These are phyloP conservation scores for Plagiodera versicolora DNA, from an alignment of 2,888 invertebrate genomes.

Conservation along the genomic window DNA sequence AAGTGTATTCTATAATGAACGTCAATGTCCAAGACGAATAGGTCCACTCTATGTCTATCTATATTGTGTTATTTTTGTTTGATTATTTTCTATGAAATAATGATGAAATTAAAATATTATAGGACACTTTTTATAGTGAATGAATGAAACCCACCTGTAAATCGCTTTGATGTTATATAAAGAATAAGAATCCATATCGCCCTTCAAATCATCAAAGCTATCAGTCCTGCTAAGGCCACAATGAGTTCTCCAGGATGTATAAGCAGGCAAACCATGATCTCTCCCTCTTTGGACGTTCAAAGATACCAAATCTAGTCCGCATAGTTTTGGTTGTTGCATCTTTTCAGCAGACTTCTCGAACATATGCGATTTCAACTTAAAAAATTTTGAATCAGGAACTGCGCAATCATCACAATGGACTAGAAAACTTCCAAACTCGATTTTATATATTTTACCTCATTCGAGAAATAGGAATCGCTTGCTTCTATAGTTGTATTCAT, in stretches of 20 bases:
- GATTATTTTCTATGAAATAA: too few species aligned
- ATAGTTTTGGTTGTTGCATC: slow-evolving; percentile 51
- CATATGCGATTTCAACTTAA: slow-evolving; percentile 68
- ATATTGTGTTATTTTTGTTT: too few species aligned
- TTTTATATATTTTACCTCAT: slow-evolving; percentile 56
- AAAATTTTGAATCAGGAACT: slow-evolving; percentile 34
- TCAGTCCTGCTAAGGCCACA: slow-evolving; percentile 69
- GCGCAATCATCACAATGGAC: too few species aligned
- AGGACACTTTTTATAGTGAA: too few species aligned
- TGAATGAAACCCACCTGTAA: slow-evolving; percentile 59
- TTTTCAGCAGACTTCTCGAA: slow-evolving; percentile 60
- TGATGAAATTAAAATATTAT: too few species aligned
- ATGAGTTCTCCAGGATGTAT: slow-evolving; percentile 73
- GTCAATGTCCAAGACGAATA: too few species aligned
- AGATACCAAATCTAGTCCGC: slow-evolving; percentile 83
- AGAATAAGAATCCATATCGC: slow-evolving; percentile 67
- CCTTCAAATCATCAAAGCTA: slow-evolving; percentile 66
- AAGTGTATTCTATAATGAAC: too few species aligned
- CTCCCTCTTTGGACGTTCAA: slow-evolving; percentile 87
- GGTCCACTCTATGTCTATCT: too few species aligned
- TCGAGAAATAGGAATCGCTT: slow-evolving; percentile 65
- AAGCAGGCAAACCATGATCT: slow-evolving; percentile 84
- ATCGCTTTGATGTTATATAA: slow-evolving; percentile 64
- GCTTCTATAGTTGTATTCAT: slow-evolving; percentile 65
- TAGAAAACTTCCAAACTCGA: too few species aligned